Evolutionary conservation across 2,888 invertebrate species (phyloP).

Genomic region (Parnassius smintheus): DNA sequence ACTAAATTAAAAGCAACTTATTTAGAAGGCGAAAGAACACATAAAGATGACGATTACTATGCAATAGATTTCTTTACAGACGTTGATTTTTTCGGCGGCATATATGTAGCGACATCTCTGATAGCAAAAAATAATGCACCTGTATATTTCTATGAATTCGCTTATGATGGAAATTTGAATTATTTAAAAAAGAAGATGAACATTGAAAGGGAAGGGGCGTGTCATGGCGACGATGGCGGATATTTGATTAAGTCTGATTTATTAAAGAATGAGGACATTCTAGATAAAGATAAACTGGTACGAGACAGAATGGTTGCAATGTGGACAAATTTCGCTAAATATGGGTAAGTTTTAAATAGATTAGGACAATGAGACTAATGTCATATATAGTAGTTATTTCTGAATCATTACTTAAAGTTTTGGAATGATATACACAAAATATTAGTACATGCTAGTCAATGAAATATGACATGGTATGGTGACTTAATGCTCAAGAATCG

Average conservation of each 20-base stretch:
- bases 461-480: no score
- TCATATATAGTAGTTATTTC: no score
- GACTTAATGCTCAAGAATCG: no score
- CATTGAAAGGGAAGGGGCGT: slow-evolving; percentile 72
- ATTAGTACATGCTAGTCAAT: no score
- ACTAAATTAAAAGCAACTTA: slow-evolving; percentile 63
- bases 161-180: slow-evolving; percentile 79
- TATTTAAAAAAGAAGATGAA: slow-evolving; percentile 67
- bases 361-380: no score
- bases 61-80: slow-evolving; percentile 75
- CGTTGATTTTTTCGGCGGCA: slow-evolving; percentile 64
- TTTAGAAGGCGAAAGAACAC: slow-evolving; percentile 57
- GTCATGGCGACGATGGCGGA: slow-evolving; percentile 82
- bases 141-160: slow-evolving; percentile 81
- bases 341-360: slow-evolving; percentile 56
- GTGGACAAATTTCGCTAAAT: slow-evolving; percentile 84
- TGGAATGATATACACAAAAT: no score
- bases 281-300: slow-evolving; percentile 55
- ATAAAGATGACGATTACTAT: slow-evolving; percentile 57
- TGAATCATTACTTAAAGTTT: no score
- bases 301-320: slow-evolving; percentile 71
- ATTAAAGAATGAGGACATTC: slow-evolving; percentile 41
- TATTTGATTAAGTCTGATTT: slow-evolving; percentile 73
- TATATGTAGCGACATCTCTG: slow-evolving; percentile 53
- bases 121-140: slow-evolving; percentile 62